Conservation (phyloP, 1,140 invertebrate species). For the Yoshiicerus persimilis region DNA sequence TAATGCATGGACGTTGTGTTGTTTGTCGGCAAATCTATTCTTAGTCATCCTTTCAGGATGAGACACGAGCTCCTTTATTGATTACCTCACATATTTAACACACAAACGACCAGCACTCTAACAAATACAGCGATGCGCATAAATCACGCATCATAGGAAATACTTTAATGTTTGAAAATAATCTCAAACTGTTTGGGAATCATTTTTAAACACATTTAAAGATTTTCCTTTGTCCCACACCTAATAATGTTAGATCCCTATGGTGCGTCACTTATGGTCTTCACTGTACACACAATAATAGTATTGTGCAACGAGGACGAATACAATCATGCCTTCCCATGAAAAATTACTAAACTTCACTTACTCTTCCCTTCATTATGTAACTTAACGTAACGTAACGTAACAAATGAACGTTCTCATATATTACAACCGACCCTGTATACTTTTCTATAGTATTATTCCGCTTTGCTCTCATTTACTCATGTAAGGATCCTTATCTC, state of each 20-base stretch:
- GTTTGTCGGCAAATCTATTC: conserved; percentile 7
- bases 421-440: background rate
- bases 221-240: no score
- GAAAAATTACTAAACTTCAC: background rate
- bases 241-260: no score
- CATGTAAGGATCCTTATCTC: background rate
- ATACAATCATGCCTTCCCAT: background rate
- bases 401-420: background rate
- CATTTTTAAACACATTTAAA: no score
- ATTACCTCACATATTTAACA: background rate
- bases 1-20: background rate
- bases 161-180: no score
- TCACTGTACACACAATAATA: no score
- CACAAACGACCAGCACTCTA: background rate
- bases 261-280: no score
- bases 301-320: background rate
- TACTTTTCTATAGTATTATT: background rate
- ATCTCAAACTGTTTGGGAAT: no score
- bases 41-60: background rate
- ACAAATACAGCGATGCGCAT: background rate
- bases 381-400: background rate
- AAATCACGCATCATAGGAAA: background rate
- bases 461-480: background rate
- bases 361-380: background rate
- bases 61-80: conserved; percentile 12